Evolutionary conservation across 2,888 invertebrate genomes (phyloP).

Genomic region (Erebia ligea): DNA sequence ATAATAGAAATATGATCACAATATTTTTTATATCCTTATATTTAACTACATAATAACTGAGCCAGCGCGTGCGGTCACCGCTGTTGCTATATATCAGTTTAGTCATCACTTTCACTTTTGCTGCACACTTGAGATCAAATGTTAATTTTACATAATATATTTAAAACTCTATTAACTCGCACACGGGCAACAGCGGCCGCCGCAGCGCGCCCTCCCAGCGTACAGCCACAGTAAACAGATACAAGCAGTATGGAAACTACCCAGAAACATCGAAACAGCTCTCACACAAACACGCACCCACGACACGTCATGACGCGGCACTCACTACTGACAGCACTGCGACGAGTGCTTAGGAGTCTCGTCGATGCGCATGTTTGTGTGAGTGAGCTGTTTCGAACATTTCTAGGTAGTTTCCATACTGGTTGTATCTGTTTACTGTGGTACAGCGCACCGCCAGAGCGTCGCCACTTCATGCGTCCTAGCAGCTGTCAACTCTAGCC

Average conservation of each 20-base stretch:
- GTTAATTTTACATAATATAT: conserved; percentile 74
- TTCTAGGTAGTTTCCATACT: too few relatives aligned
- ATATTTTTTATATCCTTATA: conserved; percentile 80
- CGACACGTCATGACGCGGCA: too few relatives aligned
- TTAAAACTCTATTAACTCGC: conserved; percentile 77
- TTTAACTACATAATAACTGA: conserved; percentile 62
- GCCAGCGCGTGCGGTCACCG: conserved; percentile 57
- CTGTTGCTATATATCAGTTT: conserved; percentile 69
- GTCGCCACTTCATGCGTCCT: conserved; percentile 16
- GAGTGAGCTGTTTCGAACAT: too few relatives aligned
- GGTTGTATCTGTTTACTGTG: too few relatives aligned
- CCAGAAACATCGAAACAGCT: too few relatives aligned
- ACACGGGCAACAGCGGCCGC: conserved; percentile 70
- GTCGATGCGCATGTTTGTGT: too few relatives aligned
- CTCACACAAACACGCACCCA: too few relatives aligned
- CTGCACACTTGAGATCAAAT: conserved; percentile 83
- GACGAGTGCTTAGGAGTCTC: too few relatives aligned
- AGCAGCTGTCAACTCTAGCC: too few relatives aligned
- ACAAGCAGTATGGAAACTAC: too few relatives aligned
- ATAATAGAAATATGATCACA: conserved; percentile 83
- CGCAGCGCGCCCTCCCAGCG: conserved; percentile 47
- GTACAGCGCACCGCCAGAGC: conserved; percentile 19
- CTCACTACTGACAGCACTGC: too few relatives aligned
- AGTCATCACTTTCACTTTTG: conserved; percentile 76
- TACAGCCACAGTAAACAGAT: conserved; percentile 14